Base-by-base conservation (phyloP, 2,797 vertebrate genomes). In the Pseudochromis fuscus region DNA sequence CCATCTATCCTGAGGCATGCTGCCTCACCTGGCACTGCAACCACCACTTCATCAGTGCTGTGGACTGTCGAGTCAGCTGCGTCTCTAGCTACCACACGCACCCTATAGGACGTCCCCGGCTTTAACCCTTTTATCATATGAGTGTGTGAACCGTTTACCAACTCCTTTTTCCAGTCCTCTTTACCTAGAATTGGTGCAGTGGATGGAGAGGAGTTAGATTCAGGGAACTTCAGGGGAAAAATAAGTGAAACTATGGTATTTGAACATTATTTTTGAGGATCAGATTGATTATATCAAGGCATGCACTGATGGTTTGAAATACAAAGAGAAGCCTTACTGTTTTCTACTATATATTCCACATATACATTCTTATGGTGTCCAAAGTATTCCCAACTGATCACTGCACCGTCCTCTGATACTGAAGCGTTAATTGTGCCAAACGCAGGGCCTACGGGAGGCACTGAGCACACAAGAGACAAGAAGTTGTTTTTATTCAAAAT, bases 311-410 rank as follows among this genome's bases (percentile, higher is more conserved):
- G 51, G 33, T 69, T 58, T 44, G 23, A 78, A 52, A 65, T 60
- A 30, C 12, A 64, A 70, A 82, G 44, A 33, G 18, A 72, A 59
- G 88, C 93, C 97, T 98, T 98, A 98, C 96, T 98, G 96, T 96
- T 95, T 90, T 96, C 95, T 94, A 97, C 92, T 91, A 93, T 93
- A 95, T 98, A 98, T 92, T 98, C 96, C 96, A 98, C 92, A 96
- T 94, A 98, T 91, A 98, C 91, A 93, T 93, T 97, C 89, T 93
- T 94, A 91, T 96, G 95, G 84, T 94, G 94, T 93, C 96, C 95
- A 93, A 94, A 95, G 96, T 96, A 96, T 87, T 97, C 95, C 97
- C 97, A 98, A 94, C 92, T 96, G 95, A 98, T 92, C 92, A 94
- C 92, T 63, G 95, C 96, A 88, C 93, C 95, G 62, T 95, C 96